phyloP scores from a whole-genome alignment of 2,797 vertebrate species.

The Miichthys miiuy region DNA sequence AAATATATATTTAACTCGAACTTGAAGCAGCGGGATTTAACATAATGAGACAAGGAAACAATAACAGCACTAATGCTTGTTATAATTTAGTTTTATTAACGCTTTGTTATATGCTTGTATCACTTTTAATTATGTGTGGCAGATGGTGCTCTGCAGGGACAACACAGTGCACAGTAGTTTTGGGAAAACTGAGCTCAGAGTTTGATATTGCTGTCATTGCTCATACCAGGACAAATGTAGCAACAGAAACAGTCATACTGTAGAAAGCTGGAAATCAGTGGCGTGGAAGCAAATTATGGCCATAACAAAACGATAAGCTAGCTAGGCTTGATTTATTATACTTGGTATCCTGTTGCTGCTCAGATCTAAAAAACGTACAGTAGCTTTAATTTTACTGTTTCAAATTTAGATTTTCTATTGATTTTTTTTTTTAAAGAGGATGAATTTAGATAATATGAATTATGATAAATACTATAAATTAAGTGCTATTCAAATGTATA shows the following conservation, averaged over 20 bases:
- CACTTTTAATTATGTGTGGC: conserved; percentile 33
- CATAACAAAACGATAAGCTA: neutral
- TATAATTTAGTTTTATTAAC: conserved; percentile 51
- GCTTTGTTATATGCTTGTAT: conserved; percentile 25
- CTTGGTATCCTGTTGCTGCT: neutral
- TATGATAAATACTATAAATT: neutral
- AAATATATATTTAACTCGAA: conserved; percentile 31
- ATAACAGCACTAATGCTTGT: conserved; percentile 35
- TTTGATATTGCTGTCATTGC: conserved; percentile 7
- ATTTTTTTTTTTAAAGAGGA: neutral
- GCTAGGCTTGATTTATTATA: neutral
- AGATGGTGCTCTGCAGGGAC: conserved; percentile 52
- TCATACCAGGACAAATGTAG: neutral
- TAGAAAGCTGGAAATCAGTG: neutral
- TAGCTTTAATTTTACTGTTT: neutral
- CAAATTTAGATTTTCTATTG: neutral
- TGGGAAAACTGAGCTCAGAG: conserved; percentile 20
- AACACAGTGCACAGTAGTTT: conserved; percentile 5
- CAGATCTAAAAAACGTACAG: neutral
- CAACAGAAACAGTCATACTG: neutral
- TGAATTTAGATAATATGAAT: neutral
- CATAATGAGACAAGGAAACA: conserved; percentile 35
- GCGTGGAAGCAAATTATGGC: neutral
- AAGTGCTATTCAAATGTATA: neutral
- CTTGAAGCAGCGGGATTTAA: conserved; percentile 17